Evolutionary conservation across 2,888 invertebrate species (phyloP).

Genomic region (Adelphocoris suturalis): DNA sequence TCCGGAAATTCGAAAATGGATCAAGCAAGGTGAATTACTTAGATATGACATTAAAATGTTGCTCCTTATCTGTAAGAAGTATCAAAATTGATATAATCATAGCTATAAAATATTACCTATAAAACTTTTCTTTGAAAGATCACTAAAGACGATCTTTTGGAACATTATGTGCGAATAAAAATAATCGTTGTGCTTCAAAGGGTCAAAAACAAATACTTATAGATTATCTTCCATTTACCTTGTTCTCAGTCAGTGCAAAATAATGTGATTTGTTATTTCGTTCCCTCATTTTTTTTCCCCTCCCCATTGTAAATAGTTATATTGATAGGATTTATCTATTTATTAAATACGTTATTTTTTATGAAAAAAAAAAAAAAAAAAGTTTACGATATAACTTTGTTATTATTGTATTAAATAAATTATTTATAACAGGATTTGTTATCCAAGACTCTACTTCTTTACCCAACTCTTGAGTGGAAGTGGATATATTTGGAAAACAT

Average conservation of each 20-base stretch:
- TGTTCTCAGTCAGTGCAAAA: conserved; percentile 15
- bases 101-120: no score
- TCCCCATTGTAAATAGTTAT: not conserved
- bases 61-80: no score
- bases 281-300: not conserved
- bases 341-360: not conserved
- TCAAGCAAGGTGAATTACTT: no score
- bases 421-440: not conserved
- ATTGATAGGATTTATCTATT: not conserved
- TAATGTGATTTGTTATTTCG: not conserved
- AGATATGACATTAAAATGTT: no score
- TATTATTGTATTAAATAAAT: not conserved
- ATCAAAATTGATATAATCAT: no score
- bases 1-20: no score
- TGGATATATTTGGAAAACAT: no score
- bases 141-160: no score
- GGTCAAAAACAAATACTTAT: not conserved
- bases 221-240: conserved; percentile 9
- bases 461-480: no score
- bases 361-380: not conserved
- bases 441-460: no score
- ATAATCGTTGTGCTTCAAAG: not conserved
- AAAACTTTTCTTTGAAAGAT: no score
- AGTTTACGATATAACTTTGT: not conserved
- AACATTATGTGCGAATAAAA: not conserved